Base-by-base conservation (phyloP, 2,888 invertebrate genomes). In the Polydrusus cervinus region DNA sequence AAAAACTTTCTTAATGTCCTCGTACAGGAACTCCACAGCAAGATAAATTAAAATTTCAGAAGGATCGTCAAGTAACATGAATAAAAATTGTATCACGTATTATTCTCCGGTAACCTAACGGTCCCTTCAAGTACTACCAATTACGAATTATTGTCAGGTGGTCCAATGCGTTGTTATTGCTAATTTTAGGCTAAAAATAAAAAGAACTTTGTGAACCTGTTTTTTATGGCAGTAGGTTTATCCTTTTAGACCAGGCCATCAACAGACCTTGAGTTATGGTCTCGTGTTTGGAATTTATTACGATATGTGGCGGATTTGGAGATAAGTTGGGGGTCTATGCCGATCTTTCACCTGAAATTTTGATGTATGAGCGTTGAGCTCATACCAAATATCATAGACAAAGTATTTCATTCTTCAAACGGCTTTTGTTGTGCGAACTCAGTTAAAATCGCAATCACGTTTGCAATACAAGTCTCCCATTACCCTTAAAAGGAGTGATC, bases 71-170 rank as follows among this genome's bases (percentile, higher is more conserved):
- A 34, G 20, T 45, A 49, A 71, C 55, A 45, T 64, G 66, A 72
- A 72, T 72, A 72, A 72, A 72, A 72, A 72, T 72, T 72, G 66
- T 66, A 60, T 72, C 72, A 72, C 72, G 72, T 72, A 72, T 55
- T 55, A 49, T 61, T 34, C 62, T 55, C n/a, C 55, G 34, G 62
- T 72, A 25, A n/a, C 14, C 34, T 72, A 72, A 72, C 72, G 72
- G 72, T 72, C 62, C 45, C 20, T 64, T 57, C 72, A 18, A 40
- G 72, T 66, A 47, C 65, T n/a, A 43, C 20, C 38, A 16, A 38
- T 60, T 60, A 38, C 18, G 57, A 55, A 71, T 62, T 64, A 71
- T 62, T 55, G 40, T 71, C 55, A 45, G 57, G 60, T 57, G 57
- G 72, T 72, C 66, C 66, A 38, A 14, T 60, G 16, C 18, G 6